phyloP scores from a whole-genome alignment of 2,113 vertebrate genomes.

The Eulacestoma nigropectus region DNA sequence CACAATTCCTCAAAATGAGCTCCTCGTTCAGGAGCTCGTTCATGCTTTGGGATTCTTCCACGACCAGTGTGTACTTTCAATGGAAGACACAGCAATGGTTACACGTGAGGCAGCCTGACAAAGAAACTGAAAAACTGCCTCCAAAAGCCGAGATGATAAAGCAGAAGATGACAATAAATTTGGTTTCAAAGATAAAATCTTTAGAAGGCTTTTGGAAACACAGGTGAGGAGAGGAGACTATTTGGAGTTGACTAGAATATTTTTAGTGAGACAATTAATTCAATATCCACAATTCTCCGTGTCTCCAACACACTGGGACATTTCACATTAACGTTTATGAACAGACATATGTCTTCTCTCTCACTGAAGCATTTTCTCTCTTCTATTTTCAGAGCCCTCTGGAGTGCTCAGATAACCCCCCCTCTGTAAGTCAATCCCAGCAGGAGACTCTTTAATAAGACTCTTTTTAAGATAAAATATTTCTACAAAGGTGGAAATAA shows the following conservation, averaged over 20 bases:
- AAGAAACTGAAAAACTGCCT: neutral
- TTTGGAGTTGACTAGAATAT: neutral
- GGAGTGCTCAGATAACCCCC: slow-evolving; percentile 7
- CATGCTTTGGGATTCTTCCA: no score
- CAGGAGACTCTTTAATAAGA: slow-evolving; percentile 3
- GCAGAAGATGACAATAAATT: neutral
- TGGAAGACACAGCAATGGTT: neutral
- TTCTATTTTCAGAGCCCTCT: slow-evolving; percentile 26
- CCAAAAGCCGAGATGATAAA: neutral
- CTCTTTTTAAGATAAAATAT: neutral
- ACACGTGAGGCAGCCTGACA: neutral
- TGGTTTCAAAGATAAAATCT: neutral
- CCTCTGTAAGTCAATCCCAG: neutral
- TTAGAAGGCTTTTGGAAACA: neutral
- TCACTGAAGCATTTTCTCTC: neutral
- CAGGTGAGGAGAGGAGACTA: neutral
- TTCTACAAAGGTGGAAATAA: neutral
- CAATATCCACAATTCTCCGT: neutral
- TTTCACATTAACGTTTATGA: neutral
- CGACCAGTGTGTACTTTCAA: neutral
- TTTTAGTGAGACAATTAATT: neutral
- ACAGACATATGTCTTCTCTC: neutral
- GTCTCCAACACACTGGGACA: neutral
- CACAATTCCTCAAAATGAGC: neutral
- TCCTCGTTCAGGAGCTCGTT: neutral